Percentiles rank a stretch among this genome's conserved stretches.
Evolutionary conservation across 2,797 vertebrate genomes (phyloP).

Genomic region (Enteromius anoplus): DNA sequence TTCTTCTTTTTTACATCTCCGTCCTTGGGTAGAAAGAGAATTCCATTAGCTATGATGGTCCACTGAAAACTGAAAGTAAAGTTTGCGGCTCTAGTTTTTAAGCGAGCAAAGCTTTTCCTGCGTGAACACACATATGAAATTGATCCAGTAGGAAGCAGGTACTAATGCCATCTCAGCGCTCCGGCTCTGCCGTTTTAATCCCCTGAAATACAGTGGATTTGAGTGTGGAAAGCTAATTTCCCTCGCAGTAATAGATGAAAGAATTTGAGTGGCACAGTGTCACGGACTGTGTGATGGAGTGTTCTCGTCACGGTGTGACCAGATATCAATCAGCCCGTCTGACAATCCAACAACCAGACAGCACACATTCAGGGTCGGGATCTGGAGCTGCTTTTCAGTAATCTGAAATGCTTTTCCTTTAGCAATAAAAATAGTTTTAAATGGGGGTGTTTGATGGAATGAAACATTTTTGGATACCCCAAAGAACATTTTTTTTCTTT

Average conservation of each 20-base stretch:
- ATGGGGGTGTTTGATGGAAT: not conserved
- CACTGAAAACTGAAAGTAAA: conserved; percentile 57
- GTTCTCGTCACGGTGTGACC: conserved; percentile 64
- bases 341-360: conserved; percentile 60
- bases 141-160: conserved; percentile 53
- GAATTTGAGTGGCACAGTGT: conserved; percentile 55
- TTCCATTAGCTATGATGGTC: conserved; percentile 57
- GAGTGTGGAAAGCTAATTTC: conserved; percentile 56
- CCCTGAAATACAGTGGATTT: conserved; percentile 56
- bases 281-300: conserved; percentile 65
- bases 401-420: not conserved
- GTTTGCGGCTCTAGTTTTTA: conserved; percentile 7
- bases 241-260: conserved; percentile 64
- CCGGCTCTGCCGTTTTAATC: conserved; percentile 56
- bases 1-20: conserved; percentile 40
- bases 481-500: not conserved
- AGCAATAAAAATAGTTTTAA: not conserved
- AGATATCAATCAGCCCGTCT: conserved; percentile 68
- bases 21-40: conserved; percentile 58
- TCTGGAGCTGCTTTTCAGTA: not conserved
- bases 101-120: not conserved
- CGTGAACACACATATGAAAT: conserved; percentile 54
- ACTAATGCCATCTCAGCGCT: conserved; percentile 10
- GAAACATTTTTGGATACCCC: not conserved
- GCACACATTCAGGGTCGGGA: conserved; percentile 65